Evolutionary conservation across 1,140 invertebrate genomes (phyloP).

Genomic region (Cydia splendana): DNA sequence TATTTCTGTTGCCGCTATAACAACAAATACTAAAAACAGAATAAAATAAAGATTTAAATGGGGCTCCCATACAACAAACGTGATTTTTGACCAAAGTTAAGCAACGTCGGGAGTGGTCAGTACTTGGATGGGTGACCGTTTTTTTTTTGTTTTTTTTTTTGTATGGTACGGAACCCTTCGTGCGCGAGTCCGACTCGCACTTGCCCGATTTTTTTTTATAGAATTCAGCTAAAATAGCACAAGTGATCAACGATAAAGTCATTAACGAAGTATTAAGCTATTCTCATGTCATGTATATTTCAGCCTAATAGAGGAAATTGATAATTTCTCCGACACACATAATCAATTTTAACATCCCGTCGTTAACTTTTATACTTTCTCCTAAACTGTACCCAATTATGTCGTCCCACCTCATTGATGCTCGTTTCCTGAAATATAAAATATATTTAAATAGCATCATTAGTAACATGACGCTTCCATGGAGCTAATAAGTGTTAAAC

Average conservation of each 20-base stretch:
- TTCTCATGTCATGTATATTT: background rate
- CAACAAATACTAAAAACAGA: no score
- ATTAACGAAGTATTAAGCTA: background rate
- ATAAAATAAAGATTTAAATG: no score
- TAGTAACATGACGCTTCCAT: background rate
- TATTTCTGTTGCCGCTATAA: no score
- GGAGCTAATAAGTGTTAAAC: background rate
- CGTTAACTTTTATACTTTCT: constrained; percentile 7
- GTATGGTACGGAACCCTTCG: no score
- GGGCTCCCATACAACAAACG: no score
- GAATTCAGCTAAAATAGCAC: no score
- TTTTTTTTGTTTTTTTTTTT: no score
- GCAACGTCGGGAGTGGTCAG: no score
- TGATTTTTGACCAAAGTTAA: no score
- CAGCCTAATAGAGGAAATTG: constrained; percentile 4
- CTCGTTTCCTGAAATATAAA: background rate
- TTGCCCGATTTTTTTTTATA: no score
- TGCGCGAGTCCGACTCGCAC: no score
- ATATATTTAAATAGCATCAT: constrained; percentile 5
- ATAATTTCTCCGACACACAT: constrained; percentile 13
- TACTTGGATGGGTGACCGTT: no score
- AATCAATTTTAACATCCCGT: constrained; percentile 11
- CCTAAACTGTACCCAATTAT: background rate
- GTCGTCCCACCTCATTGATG: background rate
- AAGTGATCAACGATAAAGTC: background rate